These are phyloP conservation scores for Elgaria multicarinata DNA, from an alignment of 2,113 vertebrate species.

Conservation along the genomic window DNA sequence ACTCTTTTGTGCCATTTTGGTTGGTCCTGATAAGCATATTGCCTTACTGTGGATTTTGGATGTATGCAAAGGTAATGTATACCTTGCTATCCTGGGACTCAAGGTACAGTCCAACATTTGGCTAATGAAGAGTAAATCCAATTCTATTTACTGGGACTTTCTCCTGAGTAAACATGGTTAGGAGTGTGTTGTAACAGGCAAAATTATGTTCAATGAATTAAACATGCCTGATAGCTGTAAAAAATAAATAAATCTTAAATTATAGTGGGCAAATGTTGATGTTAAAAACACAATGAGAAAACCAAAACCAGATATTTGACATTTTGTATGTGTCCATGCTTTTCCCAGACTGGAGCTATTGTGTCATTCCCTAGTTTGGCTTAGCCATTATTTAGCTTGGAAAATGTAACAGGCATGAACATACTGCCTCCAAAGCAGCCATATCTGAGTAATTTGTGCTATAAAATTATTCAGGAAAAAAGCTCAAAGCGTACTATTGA, in stretches of 20 bases:
- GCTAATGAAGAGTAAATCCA: background rate
- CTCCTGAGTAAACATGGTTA: background rate
- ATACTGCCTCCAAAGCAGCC: constrained; percentile 58
- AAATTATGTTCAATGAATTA: background rate
- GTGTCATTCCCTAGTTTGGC: constrained; percentile 5
- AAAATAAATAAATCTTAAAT: background rate
- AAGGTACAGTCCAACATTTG: background rate
- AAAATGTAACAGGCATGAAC: constrained; percentile 54
- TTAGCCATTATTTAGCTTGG: constrained; percentile 44
- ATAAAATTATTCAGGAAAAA: constrained; percentile 51
- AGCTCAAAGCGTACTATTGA: constrained; percentile 57
- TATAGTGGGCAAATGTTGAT: background rate
- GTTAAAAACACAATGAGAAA: background rate
- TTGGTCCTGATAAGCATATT: too few species aligned
- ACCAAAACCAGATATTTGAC: background rate
- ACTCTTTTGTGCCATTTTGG: too few species aligned
- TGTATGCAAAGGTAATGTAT: background rate
- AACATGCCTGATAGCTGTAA: background rate
- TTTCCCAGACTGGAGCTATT: constrained; percentile 36
- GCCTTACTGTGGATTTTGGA: too few species aligned
- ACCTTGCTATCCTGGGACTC: background rate
- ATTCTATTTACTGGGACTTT: background rate
- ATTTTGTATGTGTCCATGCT: background rate
- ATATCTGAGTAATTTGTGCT: constrained; percentile 63
- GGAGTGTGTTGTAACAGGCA: background rate